These are phyloP conservation scores for Aproaerema taeniolella DNA, from an alignment of 2,888 invertebrate species.

Conservation along the genomic window DNA sequence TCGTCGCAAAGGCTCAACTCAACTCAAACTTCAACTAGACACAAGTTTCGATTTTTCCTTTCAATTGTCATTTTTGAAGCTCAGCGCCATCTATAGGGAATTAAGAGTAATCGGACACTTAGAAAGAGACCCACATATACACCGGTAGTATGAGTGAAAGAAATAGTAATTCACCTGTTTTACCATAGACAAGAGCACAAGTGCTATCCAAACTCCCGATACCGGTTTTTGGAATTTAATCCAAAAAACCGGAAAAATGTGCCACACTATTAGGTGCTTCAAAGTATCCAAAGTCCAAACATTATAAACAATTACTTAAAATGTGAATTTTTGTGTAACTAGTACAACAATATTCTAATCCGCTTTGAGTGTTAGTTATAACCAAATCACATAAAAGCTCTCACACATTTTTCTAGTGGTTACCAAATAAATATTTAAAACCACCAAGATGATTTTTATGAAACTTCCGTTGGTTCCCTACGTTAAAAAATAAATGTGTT, in stretches of 20 bases:
- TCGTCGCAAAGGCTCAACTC: constrained; percentile 51
- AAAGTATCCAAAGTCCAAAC: not conserved
- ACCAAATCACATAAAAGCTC: no score
- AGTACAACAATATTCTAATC: no score
- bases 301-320: not conserved
- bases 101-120: constrained; percentile 7
- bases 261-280: constrained; percentile 4
- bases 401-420: no score
- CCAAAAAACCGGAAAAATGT: not conserved
- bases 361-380: no score
- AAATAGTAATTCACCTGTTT: not conserved
- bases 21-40: constrained; percentile 28
- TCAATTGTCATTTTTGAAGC: constrained; percentile 27
- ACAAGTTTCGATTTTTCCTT: constrained; percentile 57
- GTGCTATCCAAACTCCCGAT: not conserved
- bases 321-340: no score
- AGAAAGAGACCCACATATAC: constrained; percentile 16
- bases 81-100: constrained; percentile 40
- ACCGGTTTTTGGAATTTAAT: not conserved
- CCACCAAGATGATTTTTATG: no score
- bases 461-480: no score
- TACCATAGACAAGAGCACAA: constrained; percentile 8
- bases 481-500: no score
- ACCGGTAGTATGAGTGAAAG: not conserved
- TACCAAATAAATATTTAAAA: no score